phyloP scores from a whole-genome alignment of 2,888 invertebrate genomes.

The Mythimna vitellina region DNA sequence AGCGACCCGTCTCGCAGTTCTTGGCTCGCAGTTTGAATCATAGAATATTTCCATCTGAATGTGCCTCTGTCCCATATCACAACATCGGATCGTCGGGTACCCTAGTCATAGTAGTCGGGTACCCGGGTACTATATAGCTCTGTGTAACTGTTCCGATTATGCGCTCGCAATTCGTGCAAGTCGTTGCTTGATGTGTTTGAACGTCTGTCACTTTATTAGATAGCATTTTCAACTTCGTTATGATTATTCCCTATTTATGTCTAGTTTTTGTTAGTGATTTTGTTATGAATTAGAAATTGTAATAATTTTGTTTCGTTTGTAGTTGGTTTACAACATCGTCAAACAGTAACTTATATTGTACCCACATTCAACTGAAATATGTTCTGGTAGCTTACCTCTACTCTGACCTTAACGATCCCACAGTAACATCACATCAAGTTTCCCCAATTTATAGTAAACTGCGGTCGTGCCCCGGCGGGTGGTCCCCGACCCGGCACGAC shows the following conservation, averaged over 20 bases:
- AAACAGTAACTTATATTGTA: not conserved
- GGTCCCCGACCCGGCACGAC: not conserved
- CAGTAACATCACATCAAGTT: conserved; percentile 11
- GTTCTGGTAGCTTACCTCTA: not conserved
- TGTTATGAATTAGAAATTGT: not conserved
- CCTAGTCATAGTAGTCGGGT: not conserved
- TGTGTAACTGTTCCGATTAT: conserved; percentile 34
- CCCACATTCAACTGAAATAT: not conserved
- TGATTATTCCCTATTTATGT: conserved; percentile 10
- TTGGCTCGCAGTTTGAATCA: conserved; percentile 6
- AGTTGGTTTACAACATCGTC: not conserved
- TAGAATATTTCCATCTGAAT: conserved; percentile 5
- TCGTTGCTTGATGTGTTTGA: conserved; percentile 19
- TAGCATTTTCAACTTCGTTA: conserved; percentile 16
- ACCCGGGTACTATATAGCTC: not conserved
- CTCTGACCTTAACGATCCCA: conserved; percentile 4
- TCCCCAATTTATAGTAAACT: conserved; percentile 6
- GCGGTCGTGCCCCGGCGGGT: not conserved
- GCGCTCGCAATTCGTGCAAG: conserved; percentile 25
- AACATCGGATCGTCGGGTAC: not conserved
- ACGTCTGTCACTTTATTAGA: conserved; percentile 26
- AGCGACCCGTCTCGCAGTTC: not conserved
- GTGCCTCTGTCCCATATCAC: not conserved
- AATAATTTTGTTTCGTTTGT: not conserved
- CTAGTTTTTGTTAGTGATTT: not conserved